phyloP scores from a whole-genome alignment of 2,888 invertebrate species.

The Macropis europaea region DNA sequence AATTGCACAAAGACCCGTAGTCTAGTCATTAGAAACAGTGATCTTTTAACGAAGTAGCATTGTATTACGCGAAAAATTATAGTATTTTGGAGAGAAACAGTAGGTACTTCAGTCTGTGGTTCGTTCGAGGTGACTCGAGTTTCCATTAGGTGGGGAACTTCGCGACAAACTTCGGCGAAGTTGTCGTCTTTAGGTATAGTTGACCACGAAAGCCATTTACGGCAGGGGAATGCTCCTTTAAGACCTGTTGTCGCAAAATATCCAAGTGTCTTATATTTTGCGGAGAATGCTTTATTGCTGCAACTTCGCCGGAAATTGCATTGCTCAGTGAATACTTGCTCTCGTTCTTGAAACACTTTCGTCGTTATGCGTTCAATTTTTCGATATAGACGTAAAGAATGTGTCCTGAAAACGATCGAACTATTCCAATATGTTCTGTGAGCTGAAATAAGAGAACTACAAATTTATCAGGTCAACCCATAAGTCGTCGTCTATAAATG shows the following conservation, averaged over 20 bases:
- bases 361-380: not conserved
- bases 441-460: too few relatives aligned
- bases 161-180: conserved; percentile 28
- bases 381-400: too few relatives aligned
- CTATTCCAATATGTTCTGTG: too few relatives aligned
- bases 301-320: conserved; percentile 9
- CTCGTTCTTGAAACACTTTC: not conserved
- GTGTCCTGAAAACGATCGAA: too few relatives aligned
- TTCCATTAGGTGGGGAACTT: conserved; percentile 33
- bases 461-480: too few relatives aligned
- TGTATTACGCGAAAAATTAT: conserved; percentile 3
- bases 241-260: conserved; percentile 37
- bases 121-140: conserved; percentile 2
- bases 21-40: too few relatives aligned
- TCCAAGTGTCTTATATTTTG: conserved; percentile 42
- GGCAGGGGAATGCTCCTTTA: conserved; percentile 37
- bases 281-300: not conserved
- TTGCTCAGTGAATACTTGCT: not conserved
- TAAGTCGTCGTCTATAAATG: too few relatives aligned
- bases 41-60: too few relatives aligned
- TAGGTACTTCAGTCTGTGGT: conserved; percentile 14
- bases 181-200: conserved; percentile 33
- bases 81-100: not conserved
- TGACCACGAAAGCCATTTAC: conserved; percentile 49
- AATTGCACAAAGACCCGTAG: too few relatives aligned